Conservation (phyloP, 2,797 vertebrate genomes). For the Thamnophis elegans region DNA sequence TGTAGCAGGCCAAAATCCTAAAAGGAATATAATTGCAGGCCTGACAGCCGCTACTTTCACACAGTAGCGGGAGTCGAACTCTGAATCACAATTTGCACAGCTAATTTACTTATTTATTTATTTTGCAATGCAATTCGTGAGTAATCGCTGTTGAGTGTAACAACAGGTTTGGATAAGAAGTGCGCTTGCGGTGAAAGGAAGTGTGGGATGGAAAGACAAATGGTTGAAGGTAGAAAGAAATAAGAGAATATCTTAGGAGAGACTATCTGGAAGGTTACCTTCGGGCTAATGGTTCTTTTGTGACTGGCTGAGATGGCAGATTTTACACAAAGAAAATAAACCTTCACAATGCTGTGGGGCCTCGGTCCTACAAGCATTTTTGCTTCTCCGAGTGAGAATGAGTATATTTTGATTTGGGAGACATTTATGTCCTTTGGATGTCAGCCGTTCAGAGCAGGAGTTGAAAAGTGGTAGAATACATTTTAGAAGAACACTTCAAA, state of each 20-base stretch:
- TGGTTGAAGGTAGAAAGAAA: neutral
- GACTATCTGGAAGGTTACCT: neutral
- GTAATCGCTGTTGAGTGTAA: neutral
- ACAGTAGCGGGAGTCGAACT: neutral
- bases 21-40: too few species aligned
- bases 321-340: neutral
- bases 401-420: slow-evolving; percentile 60
- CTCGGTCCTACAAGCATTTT: slow-evolving; percentile 15
- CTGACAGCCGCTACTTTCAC: too few species aligned
- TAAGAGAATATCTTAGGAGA: too few species aligned
- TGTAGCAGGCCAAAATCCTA: too few species aligned
- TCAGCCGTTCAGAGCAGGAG: slow-evolving; percentile 43
- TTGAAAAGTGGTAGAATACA: slow-evolving; percentile 37
- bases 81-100: neutral
- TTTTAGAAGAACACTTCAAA: slow-evolving; percentile 39
- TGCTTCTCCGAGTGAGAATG: neutral
- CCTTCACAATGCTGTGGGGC: neutral
- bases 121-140: neutral
- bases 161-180: neutral
- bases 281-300: neutral
- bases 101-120: neutral
- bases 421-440: slow-evolving; percentile 41
- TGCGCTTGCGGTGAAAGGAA: neutral
- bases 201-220: neutral
- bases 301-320: neutral